Evolutionary conservation across 2,113 vertebrate genomes (phyloP).

Genomic region (Pterocles burchelli): DNA sequence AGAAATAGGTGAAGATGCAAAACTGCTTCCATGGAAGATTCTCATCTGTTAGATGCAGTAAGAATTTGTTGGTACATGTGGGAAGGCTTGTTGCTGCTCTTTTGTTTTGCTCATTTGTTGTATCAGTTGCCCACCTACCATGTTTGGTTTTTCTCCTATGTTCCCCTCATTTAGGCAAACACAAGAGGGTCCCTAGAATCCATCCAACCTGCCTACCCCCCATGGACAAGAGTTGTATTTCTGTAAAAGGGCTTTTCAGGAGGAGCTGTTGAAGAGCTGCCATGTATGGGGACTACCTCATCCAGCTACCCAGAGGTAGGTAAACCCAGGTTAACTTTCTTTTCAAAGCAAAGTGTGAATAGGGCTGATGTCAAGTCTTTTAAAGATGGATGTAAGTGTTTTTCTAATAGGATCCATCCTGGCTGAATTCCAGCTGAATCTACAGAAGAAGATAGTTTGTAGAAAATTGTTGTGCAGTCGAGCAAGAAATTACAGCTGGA

Average conservation of each 20-base stretch:
- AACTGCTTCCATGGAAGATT: not conserved
- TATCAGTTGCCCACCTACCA: not conserved
- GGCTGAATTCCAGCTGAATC: constrained; percentile 48
- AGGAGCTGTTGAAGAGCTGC: not conserved
- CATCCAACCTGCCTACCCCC: not conserved
- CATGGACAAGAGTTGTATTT: accelerated
- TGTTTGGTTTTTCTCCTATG: not conserved
- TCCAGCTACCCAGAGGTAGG: not conserved
- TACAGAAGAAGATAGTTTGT: constrained; percentile 17
- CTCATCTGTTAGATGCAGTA: not conserved
- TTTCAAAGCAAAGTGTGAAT: not conserved
- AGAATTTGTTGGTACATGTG: not conserved
- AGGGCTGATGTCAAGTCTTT: not conserved
- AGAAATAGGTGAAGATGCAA: not conserved
- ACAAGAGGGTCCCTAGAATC: not conserved
- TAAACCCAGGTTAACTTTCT: not conserved
- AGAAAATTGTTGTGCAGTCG: constrained; percentile 71
- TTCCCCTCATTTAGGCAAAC: not conserved
- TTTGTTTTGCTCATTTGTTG: not conserved
- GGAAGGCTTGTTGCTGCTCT: not conserved
- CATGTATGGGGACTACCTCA: accelerated
- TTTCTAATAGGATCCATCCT: constrained; percentile 9
- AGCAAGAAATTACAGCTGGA: constrained; percentile 63
- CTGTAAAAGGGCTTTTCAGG: not conserved
- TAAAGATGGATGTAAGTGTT: not conserved